These are phyloP conservation scores for Urophycis tenuis DNA, from an alignment of 2,797 vertebrate genomes.

Conservation along the genomic window DNA sequence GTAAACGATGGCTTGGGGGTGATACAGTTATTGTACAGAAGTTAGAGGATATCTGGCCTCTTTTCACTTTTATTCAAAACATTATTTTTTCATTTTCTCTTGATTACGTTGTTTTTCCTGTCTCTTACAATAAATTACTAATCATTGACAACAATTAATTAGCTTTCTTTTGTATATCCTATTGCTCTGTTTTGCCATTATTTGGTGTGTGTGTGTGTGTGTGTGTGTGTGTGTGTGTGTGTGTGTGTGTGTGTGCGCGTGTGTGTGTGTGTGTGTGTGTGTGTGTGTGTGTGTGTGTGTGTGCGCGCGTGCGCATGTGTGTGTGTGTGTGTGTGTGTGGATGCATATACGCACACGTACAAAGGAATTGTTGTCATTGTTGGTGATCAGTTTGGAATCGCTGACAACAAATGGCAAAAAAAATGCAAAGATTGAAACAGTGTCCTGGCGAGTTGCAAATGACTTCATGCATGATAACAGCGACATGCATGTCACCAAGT, in stretches of 20 bases:
- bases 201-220: neutral
- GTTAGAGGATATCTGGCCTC: neutral
- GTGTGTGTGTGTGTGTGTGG: no score
- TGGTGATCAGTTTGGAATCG: neutral
- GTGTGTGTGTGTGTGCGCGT: no score
- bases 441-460: slow-evolving; percentile 19
- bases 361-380: neutral
- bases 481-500: slow-evolving; percentile 6
- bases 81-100: neutral
- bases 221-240: no score
- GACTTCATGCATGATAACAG: slow-evolving; percentile 27
- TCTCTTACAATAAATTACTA: neutral
- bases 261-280: no score
- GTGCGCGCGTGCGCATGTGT: no score
- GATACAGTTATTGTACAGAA: neutral
- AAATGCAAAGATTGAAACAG: neutral
- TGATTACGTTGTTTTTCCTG: neutral
- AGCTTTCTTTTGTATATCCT: neutral
- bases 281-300: no score
- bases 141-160: neutral
- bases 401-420: slow-evolving; percentile 2
- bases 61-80: neutral
- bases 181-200: neutral
- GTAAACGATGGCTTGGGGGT: neutral
- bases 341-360: neutral